Percentiles rank a stretch among this genome's conserved stretches.
These are phyloP conservation scores for Numida meleagris DNA, from an alignment of 2,113 vertebrate species.

Conservation along the genomic window DNA sequence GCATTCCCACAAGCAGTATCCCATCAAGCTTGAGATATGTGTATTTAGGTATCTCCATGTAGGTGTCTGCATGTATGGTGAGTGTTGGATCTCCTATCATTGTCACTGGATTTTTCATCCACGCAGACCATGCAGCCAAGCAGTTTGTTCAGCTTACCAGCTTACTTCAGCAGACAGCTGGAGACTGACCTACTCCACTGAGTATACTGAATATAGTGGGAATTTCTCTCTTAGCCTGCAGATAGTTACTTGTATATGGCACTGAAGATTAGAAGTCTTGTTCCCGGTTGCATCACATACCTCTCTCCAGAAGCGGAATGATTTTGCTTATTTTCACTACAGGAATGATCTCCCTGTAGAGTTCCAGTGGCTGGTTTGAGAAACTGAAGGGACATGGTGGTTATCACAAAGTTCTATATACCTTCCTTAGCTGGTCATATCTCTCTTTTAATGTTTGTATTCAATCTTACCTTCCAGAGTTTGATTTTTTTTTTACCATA, in stretches of 20 bases:
- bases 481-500: neutral
- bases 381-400: neutral
- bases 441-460: neutral
- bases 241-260: neutral
- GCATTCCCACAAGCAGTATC: neutral
- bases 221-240: neutral
- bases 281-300: neutral
- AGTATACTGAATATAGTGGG: neutral
- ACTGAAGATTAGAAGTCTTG: neutral
- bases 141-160: neutral
- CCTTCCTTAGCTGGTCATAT: neutral
- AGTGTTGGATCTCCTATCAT: fast-evolving
- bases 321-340: neutral
- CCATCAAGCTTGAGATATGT: neutral
- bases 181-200: neutral
- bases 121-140: neutral
- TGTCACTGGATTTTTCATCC: neutral
- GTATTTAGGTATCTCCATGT: neutral
- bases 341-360: neutral
- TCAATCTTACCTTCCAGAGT: neutral
- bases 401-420: neutral
- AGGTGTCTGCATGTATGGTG: fast-evolving
- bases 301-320: neutral
- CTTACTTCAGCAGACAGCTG: neutral
- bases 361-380: neutral